Percentiles rank a stretch among this genome's conserved stretches.
Conservation (phyloP, 2,113 vertebrate species). For the Rissa tridactyla region DNA sequence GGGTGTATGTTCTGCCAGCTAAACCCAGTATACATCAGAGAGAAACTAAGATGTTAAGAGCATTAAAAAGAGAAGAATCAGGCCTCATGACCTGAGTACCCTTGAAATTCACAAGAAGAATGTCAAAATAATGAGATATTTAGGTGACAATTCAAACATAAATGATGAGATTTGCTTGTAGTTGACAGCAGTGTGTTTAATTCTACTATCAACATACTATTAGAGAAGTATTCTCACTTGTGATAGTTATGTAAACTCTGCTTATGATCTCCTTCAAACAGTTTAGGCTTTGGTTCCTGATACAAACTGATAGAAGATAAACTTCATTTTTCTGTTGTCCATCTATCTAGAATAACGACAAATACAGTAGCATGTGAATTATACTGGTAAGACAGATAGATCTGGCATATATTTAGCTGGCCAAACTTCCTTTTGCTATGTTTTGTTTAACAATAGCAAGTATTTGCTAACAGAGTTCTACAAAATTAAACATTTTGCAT, state of each 20-base stretch:
- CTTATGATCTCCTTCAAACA: background rate
- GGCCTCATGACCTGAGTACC: background rate
- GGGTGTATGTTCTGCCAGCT: background rate
- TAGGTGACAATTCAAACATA: slow-evolving; percentile 51
- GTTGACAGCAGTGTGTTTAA: background rate
- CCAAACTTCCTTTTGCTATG: background rate
- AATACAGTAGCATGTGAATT: background rate
- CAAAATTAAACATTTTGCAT: background rate
- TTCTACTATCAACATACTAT: background rate
- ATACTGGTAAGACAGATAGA: background rate
- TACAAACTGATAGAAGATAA: background rate
- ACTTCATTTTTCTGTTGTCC: background rate
- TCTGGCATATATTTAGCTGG: background rate
- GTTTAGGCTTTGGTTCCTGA: background rate
- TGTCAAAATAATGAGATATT: slow-evolving; percentile 51
- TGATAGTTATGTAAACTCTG: background rate
- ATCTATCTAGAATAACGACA: background rate
- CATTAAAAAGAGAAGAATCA: background rate
- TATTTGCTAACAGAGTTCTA: background rate
- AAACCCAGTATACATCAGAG: background rate
- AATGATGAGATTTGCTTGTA: slow-evolving; percentile 36
- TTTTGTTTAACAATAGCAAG: background rate
- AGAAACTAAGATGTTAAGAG: background rate
- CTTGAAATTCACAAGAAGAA: slow-evolving; percentile 25
- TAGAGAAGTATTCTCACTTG: background rate